Evolutionary conservation across 2,888 invertebrate species (phyloP).

Genomic region (Eupeodes luniger): DNA sequence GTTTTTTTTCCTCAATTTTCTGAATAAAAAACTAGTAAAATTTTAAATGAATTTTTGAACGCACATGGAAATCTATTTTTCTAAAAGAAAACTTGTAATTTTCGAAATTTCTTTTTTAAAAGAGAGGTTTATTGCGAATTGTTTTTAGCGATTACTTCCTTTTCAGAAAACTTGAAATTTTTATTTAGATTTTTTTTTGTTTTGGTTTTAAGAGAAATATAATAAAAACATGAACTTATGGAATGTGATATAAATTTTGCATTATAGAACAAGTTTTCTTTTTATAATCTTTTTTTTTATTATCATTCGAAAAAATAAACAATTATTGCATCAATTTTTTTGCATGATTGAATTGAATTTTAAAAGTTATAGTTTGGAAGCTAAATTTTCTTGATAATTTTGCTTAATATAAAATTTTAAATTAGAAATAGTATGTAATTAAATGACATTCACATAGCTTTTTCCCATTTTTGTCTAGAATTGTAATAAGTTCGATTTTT

Average conservation of each 20-base stretch:
- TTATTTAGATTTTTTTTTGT: slow-evolving; percentile 29
- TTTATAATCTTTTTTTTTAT: slow-evolving; percentile 10
- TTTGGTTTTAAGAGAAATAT: slow-evolving; percentile 47
- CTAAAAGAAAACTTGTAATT: slow-evolving; percentile 56
- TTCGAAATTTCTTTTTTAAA: slow-evolving; percentile 56
- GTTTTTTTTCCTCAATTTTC: slow-evolving; percentile 71
- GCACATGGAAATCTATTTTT: slow-evolving; percentile 45
- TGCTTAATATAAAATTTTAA: slow-evolving; percentile 39
- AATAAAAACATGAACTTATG: slow-evolving; percentile 66
- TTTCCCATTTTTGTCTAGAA: slow-evolving; percentile 53
- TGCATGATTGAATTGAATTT: slow-evolving; percentile 53
- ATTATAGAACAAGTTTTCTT: slow-evolving; percentile 34
- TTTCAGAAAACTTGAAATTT: slow-evolving; percentile 51
- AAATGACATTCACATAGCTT: slow-evolving; percentile 43
- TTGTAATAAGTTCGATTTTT: slow-evolving; percentile 55
- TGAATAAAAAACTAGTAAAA: slow-evolving; percentile 71
- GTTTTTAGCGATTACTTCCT: slow-evolving; percentile 64
- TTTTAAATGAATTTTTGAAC: slow-evolving; percentile 45
- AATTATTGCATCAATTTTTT: slow-evolving; percentile 18
- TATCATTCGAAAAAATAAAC: not conserved
- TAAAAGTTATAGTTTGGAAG: slow-evolving; percentile 38
- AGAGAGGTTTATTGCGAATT: slow-evolving; percentile 76
- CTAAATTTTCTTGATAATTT: slow-evolving; percentile 28
- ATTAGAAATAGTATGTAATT: slow-evolving; percentile 20
- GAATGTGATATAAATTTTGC: slow-evolving; percentile 53